phyloP scores from a whole-genome alignment of 2,888 invertebrate genomes.

The Corythucha ciliata region DNA sequence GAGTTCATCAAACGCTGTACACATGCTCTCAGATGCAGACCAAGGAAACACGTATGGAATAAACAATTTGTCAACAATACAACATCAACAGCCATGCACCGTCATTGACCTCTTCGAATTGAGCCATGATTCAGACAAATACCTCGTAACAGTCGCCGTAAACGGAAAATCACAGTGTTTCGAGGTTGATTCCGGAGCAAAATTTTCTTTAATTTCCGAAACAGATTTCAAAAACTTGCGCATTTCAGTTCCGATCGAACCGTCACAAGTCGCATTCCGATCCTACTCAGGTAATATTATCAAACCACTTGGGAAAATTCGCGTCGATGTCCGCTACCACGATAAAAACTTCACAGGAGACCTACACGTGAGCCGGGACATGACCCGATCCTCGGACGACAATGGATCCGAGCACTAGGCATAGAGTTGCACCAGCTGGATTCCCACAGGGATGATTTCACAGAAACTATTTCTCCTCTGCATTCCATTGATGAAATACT shows the following conservation, averaged over 20 bases:
- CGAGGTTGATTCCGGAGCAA: slow-evolving; percentile 21
- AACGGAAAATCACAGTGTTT: slow-evolving; percentile 19
- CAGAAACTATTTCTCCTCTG: no score
- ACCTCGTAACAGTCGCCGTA: slow-evolving; percentile 19
- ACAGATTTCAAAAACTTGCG: slow-evolving; percentile 20
- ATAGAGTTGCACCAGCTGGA: no score
- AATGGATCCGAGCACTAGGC: no score
- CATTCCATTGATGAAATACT: no score
- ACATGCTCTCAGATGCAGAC: not conserved
- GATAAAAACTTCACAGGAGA: no score
- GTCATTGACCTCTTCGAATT: slow-evolving; percentile 18
- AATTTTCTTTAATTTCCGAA: slow-evolving; percentile 16
- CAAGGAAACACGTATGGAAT: slow-evolving; percentile 8
- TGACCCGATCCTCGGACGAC: slow-evolving; percentile 9
- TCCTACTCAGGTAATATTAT: slow-evolving; percentile 17
- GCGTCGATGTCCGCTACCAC: no score
- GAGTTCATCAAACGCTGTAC: no score
- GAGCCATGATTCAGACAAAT: slow-evolving; percentile 19
- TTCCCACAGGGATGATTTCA: no score
- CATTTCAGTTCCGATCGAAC: slow-evolving; percentile 14
- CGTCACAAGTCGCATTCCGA: slow-evolving; percentile 14
- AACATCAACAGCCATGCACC: not conserved
- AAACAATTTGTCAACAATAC: no score
- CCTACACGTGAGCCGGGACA: no score
- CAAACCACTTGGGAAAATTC: slow-evolving; percentile 15